Evolutionary conservation across 2,797 vertebrate genomes (phyloP).

Genomic region (Melopsittacus undulatus): DNA sequence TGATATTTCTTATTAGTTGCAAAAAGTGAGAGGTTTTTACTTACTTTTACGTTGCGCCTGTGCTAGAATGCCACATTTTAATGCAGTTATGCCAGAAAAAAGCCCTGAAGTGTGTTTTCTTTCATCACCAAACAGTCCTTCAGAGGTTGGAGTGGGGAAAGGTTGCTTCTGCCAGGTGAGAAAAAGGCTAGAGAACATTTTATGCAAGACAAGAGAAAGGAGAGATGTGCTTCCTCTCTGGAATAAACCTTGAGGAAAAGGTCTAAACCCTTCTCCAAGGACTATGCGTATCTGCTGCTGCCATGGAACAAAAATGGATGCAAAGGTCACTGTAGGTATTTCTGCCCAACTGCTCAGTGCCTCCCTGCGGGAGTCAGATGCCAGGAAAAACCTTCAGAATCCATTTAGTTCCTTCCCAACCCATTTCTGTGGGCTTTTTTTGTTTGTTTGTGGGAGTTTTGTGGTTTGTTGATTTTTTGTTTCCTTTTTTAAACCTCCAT

Average conservation of each 20-base stretch:
- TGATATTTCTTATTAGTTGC: not conserved
- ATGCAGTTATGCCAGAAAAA: not conserved
- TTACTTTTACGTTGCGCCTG: not conserved
- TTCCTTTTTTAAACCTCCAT: not conserved
- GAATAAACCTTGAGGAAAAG: not conserved
- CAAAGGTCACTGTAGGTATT: not conserved
- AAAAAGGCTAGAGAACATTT: not conserved
- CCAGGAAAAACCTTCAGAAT: constrained; percentile 5
- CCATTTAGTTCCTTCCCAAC: not conserved
- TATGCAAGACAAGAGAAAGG: not conserved
- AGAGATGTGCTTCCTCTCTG: not conserved
- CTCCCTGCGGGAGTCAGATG: not conserved
- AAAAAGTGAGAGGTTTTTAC: not conserved
- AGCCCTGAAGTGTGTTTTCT: not conserved
- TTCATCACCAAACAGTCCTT: not conserved
- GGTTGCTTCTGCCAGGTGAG: not conserved
- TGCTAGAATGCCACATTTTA: not conserved
- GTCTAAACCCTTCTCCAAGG: not conserved
- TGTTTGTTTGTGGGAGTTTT: not conserved
- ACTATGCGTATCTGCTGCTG: not conserved
- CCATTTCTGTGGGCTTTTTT: not conserved
- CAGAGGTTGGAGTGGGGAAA: not conserved
- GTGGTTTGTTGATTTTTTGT: not conserved
- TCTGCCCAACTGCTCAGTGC: not conserved
- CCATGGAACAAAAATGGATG: not conserved